These are phyloP conservation scores for Melanotaenia duboulayi DNA, from an alignment of 2,113 vertebrate genomes.

Conservation along the genomic window DNA sequence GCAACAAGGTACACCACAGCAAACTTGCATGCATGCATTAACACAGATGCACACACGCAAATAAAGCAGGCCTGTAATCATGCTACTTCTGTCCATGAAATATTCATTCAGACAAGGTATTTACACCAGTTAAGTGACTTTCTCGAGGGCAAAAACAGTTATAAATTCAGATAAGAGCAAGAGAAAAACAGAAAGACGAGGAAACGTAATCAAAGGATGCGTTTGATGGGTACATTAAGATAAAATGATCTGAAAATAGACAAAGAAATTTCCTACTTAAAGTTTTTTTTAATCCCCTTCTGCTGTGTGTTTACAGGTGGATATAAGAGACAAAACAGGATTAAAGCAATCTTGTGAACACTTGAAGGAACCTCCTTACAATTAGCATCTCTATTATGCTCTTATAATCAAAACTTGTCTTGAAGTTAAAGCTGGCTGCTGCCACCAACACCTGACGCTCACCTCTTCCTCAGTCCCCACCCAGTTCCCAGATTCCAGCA, in stretches of 20 bases:
- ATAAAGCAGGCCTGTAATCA: slow-evolving; percentile 40
- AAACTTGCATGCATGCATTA: slow-evolving; percentile 42
- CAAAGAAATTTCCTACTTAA: neutral
- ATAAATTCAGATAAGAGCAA: slow-evolving; percentile 26
- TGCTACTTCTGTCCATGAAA: slow-evolving; percentile 53
- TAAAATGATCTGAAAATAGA: neutral
- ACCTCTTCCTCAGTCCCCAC: slow-evolving; percentile 7
- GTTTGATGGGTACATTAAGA: no score
- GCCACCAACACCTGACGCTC: neutral
- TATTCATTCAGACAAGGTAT: slow-evolving; percentile 67
- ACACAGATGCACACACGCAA: slow-evolving; percentile 29
- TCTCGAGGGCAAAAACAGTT: slow-evolving; percentile 38
- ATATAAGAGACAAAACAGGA: slow-evolving; percentile 1
- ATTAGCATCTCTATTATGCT: neutral
- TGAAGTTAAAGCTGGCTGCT: neutral
- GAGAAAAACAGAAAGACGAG: neutral
- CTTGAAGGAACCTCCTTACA: slow-evolving; percentile 13
- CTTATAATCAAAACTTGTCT: slow-evolving; percentile 1
- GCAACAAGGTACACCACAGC: slow-evolving; percentile 38
- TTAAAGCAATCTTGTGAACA: neutral
- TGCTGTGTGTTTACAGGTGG: neutral
- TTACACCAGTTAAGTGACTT: slow-evolving; percentile 70
- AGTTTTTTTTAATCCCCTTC: neutral
- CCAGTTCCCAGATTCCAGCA: slow-evolving; percentile 10
- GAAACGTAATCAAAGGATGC: neutral